These are phyloP conservation scores for Limnephilus auricula DNA, from an alignment of 2,888 invertebrate genomes.

Conservation along the genomic window DNA sequence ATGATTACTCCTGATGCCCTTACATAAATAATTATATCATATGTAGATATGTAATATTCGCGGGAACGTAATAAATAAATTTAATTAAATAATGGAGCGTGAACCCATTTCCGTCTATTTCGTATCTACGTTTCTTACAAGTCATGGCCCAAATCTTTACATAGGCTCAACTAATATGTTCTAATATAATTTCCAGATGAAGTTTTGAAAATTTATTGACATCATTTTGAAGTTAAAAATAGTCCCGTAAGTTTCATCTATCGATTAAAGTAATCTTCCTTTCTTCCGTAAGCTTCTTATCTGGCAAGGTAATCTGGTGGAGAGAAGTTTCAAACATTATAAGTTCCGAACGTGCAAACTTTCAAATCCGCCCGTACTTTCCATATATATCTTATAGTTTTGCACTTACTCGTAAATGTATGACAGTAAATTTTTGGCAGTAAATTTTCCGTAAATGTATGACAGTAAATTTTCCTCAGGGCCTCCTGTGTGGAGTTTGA, in stretches of 20 bases:
- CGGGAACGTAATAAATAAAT: too few relatives aligned
- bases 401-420: not conserved
- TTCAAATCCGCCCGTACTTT: not conserved
- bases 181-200: not conserved
- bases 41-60: too few relatives aligned
- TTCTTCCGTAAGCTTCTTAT: slow-evolving; percentile 34
- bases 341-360: not conserved
- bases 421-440: too few relatives aligned
- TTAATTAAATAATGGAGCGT: too few relatives aligned
- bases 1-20: too few relatives aligned
- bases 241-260: not conserved
- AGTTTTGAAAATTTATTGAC: not conserved
- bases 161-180: not conserved
- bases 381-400: not conserved
- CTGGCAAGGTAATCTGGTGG: not conserved
- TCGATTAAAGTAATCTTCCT: not conserved
- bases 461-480: too few relatives aligned
- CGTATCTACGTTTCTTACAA: not conserved
- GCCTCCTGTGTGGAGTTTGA: too few relatives aligned
- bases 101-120: too few relatives aligned
- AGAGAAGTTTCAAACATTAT: slow-evolving; percentile 19
- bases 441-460: too few relatives aligned
- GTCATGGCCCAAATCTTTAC: not conserved
- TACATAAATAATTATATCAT: too few relatives aligned
- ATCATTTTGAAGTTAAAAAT: not conserved